Evolutionary conservation across 2,797 vertebrate genomes (phyloP).

Genomic region (Melopsittacus undulatus): DNA sequence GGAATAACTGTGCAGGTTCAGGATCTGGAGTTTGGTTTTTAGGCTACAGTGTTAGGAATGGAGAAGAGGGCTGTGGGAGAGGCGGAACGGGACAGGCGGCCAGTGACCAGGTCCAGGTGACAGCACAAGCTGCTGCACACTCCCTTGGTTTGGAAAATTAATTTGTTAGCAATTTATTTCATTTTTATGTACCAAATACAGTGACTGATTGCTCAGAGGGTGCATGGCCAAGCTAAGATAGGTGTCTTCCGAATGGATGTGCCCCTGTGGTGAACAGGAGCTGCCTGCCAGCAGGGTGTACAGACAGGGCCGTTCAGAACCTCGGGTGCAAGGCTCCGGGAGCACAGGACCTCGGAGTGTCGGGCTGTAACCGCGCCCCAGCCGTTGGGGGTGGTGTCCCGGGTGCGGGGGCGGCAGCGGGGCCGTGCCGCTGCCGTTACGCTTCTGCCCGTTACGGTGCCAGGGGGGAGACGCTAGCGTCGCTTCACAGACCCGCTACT

Average conservation of each 20-base stretch:
- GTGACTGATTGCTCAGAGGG: background rate
- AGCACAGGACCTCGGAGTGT: no score
- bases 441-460: no score
- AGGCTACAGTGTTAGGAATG: accelerated
- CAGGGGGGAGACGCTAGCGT: background rate
- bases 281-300: background rate
- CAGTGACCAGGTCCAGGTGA: background rate
- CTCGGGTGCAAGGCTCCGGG: no score
- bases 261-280: background rate
- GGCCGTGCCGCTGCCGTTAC: background rate
- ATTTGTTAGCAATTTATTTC: background rate
- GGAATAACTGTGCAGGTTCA: accelerated
- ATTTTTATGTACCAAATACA: background rate
- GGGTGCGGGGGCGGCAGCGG: background rate
- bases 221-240: background rate
- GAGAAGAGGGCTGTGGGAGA: accelerated
- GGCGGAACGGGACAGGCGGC: background rate
- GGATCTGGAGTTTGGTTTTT: background rate
- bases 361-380: background rate
- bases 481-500: background rate
- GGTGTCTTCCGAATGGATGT: background rate
- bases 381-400: no score
- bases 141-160: background rate
- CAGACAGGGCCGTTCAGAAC: background rate
- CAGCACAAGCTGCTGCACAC: background rate